Evolutionary conservation across 2,888 invertebrate species (phyloP).

Genomic region (Trichogramma dendrolimi): DNA sequence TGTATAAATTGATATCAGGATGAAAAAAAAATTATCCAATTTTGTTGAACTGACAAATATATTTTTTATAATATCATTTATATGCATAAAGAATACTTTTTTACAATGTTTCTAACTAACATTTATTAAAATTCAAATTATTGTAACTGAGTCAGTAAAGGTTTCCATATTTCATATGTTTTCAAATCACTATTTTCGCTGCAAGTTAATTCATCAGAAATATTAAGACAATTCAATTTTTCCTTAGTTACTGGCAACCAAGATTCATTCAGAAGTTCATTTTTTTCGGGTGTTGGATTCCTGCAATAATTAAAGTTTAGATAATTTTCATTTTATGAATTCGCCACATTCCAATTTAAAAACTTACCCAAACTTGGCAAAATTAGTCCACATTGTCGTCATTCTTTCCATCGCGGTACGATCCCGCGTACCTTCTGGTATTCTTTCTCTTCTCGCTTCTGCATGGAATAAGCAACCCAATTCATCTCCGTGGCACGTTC

Average conservation of each 20-base stretch:
- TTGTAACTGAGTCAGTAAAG: conserved; percentile 5
- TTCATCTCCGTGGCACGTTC: conserved; percentile 63
- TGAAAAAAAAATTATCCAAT: not conserved
- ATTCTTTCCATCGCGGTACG: conserved; percentile 35
- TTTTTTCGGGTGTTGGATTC: conserved; percentile 36
- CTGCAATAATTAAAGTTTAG: conserved; percentile 28
- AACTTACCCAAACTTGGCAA: conserved; percentile 42
- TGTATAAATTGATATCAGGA: no score
- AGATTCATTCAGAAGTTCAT: conserved; percentile 30
- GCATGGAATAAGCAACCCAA: conserved; percentile 57
- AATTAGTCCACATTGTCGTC: conserved; percentile 42
- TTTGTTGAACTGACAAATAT: not conserved
- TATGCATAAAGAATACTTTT: not conserved
- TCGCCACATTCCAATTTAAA: not conserved
- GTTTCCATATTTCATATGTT: conserved; percentile 32
- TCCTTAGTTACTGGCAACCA: conserved; percentile 34
- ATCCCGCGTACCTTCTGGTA: conserved; percentile 35
- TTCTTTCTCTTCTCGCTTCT: conserved; percentile 24
- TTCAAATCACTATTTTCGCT: conserved; percentile 25
- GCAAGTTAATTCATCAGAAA: conserved; percentile 29
- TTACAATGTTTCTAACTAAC: not conserved
- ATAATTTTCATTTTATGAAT: not conserved
- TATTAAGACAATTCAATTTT: conserved; percentile 34
- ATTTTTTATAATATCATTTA: not conserved
- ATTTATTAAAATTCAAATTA: no score